These are phyloP conservation scores for Drosophila atroscutellata DNA, from an alignment of 2,888 invertebrate genomes.

Conservation along the genomic window DNA sequence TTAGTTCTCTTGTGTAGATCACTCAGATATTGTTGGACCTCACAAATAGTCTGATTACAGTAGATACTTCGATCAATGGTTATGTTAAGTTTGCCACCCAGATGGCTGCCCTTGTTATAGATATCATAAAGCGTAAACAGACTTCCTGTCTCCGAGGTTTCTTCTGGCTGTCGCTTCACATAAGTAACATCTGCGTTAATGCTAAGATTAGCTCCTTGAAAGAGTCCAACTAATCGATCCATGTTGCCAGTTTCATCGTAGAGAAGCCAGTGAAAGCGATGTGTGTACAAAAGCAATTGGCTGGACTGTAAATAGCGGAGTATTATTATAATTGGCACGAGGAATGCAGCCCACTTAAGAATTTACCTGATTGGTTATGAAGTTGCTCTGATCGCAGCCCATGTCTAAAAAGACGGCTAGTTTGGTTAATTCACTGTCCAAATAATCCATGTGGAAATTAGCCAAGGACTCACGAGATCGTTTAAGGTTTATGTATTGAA, in stretches of 20 bases:
- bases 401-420: constrained; percentile 80
- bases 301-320: constrained; percentile 65
- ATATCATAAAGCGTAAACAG: constrained; percentile 77
- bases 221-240: constrained; percentile 49
- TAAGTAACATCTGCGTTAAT: constrained; percentile 81
- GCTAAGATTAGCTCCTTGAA: constrained; percentile 72
- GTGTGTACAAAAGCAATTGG: constrained; percentile 60
- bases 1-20: constrained; percentile 63
- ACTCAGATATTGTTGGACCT: constrained; percentile 59
- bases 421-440: constrained; percentile 54
- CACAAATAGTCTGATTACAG: constrained; percentile 63
- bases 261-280: constrained; percentile 77
- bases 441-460: constrained; percentile 56
- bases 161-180: constrained; percentile 28
- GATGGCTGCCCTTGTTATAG: constrained; percentile 82
- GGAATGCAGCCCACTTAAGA: not conserved
- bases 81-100: constrained; percentile 82
- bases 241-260: constrained; percentile 62
- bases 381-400: constrained; percentile 60
- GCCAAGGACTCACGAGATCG: constrained; percentile 11
- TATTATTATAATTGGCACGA: not conserved
- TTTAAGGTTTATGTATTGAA: constrained; percentile 66
- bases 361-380: constrained; percentile 72
- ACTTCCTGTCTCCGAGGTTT: not conserved
- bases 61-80: constrained; percentile 74